Base-by-base conservation (phyloP, 2,888 invertebrate genomes). In the Lumbricus terrestris region DNA sequence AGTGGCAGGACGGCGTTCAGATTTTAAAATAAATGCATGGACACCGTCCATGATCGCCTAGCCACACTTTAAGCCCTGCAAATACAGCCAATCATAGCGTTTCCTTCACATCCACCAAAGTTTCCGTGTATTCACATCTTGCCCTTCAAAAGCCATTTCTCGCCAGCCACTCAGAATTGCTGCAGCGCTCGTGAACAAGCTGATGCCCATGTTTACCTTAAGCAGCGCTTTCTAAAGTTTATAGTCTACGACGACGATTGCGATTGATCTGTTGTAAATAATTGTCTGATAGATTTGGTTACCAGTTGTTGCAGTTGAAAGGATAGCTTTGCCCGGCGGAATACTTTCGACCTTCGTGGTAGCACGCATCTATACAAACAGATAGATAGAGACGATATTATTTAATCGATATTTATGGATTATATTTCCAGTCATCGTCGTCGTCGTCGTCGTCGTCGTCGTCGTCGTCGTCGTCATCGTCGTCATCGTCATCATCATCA, bases 261-360 rank as follows among this genome's bases (percentile, higher is more conserved):
- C 8, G 69, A 69, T 1, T 29, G n/a, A 83, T 83, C 85, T 85
- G 34, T 4, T 37, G 85, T 37, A 23, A 85, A 35, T 69, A 85
- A 35, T 69, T 3, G 85, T 85, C 37, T 85, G 85, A n/a, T n/a
- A n/a, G n/a, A n/a, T n/a, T n/a, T 13, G 23, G 35, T 85, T 85
- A 85, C 85, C 85, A 85, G 85, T 85, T 85, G 85, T 85, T 85
- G 85, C 85, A 85, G 85, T 85, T 85, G 85, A 1, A 85, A 23
- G 35, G 34, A 18, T 85, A 85, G 35, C 23, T 4, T 2, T 85
- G 35, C 23, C 85, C 85, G 18, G 37, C 0, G 0, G 85, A 34
- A 37, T 85, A 85, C 11, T 35, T 34, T 85, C 85, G 34, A 20
- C 85, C 85, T 23, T 85, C 37, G 34, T 34, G 37, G 20, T 85